A percentile compares a stretch with the other conserved stretches of the same genome.
Conservation (phyloP, 2,888 invertebrate genomes). For the Ectobius pallidus region DNA sequence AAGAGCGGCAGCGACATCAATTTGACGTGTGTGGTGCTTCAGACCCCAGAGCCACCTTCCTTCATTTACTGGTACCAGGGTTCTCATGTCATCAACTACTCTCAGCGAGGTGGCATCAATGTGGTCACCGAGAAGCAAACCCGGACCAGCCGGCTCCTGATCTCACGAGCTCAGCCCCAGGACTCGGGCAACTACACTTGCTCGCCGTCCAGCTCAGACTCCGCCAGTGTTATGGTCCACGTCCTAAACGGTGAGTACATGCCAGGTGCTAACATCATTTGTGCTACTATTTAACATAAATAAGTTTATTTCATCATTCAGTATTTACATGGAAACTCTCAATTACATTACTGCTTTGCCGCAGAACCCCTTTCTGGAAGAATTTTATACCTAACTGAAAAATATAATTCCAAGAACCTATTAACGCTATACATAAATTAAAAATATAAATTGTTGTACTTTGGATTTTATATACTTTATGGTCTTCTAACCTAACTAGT, state of each 20-base stretch:
- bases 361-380: too few species aligned
- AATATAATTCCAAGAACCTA: too few species aligned
- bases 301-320: too few species aligned
- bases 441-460: too few species aligned
- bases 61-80: slow-evolving; percentile 69
- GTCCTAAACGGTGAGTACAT: slow-evolving; percentile 71
- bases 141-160: slow-evolving; percentile 59
- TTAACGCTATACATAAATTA: too few species aligned
- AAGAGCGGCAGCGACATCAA: slow-evolving; percentile 91
- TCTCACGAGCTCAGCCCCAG: slow-evolving; percentile 65
- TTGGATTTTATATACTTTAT: too few species aligned
- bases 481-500: too few species aligned
- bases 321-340: too few species aligned
- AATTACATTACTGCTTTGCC: too few species aligned
- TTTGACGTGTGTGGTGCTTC: slow-evolving; percentile 84
- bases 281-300: too few species aligned
- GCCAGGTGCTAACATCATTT: too few species aligned
- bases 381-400: too few species aligned
- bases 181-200: slow-evolving; percentile 70
- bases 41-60: slow-evolving; percentile 82
- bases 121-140: slow-evolving; percentile 62
- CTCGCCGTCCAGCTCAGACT: slow-evolving; percentile 62
- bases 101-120: slow-evolving; percentile 61
- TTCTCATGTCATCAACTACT: slow-evolving; percentile 63
- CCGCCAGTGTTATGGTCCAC: slow-evolving; percentile 82